A percentile compares a stretch with the other conserved stretches of the same genome.
Conservation (phyloP, 2,888 invertebrate species). For the Lasioglossum marginatum region DNA sequence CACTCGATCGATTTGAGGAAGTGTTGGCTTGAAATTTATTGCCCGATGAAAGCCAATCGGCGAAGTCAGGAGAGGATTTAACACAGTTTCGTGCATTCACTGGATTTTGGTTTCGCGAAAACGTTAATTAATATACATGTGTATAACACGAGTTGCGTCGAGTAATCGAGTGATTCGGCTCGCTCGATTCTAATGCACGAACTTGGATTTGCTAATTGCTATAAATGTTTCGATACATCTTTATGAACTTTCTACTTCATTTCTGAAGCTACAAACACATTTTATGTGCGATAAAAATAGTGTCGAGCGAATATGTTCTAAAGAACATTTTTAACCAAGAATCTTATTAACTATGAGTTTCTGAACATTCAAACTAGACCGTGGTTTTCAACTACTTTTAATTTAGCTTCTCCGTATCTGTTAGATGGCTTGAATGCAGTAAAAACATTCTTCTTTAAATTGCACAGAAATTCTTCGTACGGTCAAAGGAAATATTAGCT, state of each 20-base stretch:
- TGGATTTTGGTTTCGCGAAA: background rate
- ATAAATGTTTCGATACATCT: background rate
- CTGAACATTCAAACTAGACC: background rate
- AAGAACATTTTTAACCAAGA: background rate
- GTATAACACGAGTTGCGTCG: background rate
- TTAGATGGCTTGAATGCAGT: background rate
- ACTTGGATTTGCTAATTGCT: background rate
- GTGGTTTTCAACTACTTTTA: background rate
- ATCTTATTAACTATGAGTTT: background rate
- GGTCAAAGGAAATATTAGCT: background rate
- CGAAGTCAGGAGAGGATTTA: background rate
- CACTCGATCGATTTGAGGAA: slow-evolving; percentile 1
- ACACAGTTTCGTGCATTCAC: background rate
- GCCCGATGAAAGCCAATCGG: background rate
- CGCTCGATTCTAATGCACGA: background rate
- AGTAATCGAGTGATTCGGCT: background rate
- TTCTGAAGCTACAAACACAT: background rate
- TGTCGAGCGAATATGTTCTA: background rate
- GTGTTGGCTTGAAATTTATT: background rate
- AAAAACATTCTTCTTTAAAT: background rate
- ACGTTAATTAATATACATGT: background rate
- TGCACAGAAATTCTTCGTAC: background rate
- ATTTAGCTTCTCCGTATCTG: background rate
- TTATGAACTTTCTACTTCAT: background rate
- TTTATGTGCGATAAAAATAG: background rate